Conservation (phyloP, 2,888 invertebrate species). For the Pandemis heparana region DNA sequence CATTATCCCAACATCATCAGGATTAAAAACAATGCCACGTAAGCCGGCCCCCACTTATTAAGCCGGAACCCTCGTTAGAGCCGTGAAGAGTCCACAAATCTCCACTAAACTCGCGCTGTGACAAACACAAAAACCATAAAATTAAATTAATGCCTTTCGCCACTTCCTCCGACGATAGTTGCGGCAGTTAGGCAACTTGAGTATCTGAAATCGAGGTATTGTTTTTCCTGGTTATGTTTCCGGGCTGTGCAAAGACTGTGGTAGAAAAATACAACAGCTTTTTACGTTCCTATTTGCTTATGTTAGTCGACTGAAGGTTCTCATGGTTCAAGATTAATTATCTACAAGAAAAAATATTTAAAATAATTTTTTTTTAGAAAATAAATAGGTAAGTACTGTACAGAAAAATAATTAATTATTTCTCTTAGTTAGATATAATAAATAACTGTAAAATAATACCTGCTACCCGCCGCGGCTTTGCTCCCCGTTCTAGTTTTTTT, state of each 20-base stretch:
- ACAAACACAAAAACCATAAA: slow-evolving; percentile 86
- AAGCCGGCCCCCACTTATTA: slow-evolving; percentile 62
- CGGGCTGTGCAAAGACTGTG: not conserved
- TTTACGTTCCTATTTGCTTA: too few relatives aligned
- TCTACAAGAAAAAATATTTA: too few relatives aligned
- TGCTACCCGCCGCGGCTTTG: too few relatives aligned
- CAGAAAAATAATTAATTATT: too few relatives aligned
- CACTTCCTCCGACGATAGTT: slow-evolving; percentile 67
- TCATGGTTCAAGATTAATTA: too few relatives aligned
- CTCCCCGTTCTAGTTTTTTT: too few relatives aligned
- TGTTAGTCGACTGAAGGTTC: too few relatives aligned
- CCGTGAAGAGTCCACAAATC: slow-evolving; percentile 71
- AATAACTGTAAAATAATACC: too few relatives aligned
- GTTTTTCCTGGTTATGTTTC: slow-evolving; percentile 15
- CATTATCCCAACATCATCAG: slow-evolving; percentile 39
- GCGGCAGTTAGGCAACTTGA: slow-evolving; percentile 70
- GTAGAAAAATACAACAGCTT: too few relatives aligned
- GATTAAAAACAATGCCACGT: slow-evolving; percentile 47
- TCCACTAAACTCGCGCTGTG: slow-evolving; percentile 74
- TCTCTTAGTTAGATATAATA: too few relatives aligned
- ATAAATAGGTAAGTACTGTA: too few relatives aligned
- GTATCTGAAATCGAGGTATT: slow-evolving; percentile 50
- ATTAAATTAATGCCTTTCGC: slow-evolving; percentile 83
- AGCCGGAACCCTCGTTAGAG: slow-evolving; percentile 71
- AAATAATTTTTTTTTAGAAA: too few relatives aligned